Evolutionary conservation across 2,113 vertebrate species (phyloP).

Genomic region (Vulpes vulpes): DNA sequence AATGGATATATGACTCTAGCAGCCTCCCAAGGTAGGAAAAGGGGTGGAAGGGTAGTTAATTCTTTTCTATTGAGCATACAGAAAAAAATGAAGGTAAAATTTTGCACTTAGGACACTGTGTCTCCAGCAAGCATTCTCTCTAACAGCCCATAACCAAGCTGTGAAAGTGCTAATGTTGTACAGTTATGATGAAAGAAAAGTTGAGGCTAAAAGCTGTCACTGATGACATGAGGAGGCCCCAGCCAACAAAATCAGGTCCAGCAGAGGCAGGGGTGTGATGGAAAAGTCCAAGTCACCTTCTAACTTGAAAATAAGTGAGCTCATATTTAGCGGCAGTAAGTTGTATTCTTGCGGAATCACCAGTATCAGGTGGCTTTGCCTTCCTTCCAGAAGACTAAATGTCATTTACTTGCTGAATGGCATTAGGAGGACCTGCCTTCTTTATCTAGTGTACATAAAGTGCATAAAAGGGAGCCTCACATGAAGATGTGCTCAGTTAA

Average conservation of each 20-base stretch:
- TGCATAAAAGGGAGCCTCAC: background rate
- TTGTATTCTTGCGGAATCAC: rapidly evolving
- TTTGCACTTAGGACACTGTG: background rate
- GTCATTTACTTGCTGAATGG: background rate
- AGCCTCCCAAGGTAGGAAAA: background rate
- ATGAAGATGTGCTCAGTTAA: background rate
- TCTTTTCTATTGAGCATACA: background rate
- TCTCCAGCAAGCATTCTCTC: background rate
- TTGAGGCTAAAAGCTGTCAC: background rate
- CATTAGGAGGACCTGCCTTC: background rate
- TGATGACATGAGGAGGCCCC: background rate
- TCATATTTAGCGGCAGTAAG: background rate
- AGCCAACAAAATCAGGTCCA: background rate
- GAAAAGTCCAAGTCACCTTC: background rate
- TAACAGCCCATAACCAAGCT: background rate
- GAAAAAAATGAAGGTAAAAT: background rate
- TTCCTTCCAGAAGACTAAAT: background rate
- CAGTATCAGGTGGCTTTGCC: background rate
- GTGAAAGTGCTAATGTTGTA: background rate
- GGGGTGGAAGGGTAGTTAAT: background rate
- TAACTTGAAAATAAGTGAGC: background rate
- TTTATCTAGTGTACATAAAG: background rate
- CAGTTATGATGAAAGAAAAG: background rate
- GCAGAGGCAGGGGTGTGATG: no score
- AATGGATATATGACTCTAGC: background rate